Conservation (phyloP, 2,113 vertebrate genomes). For the Amphiprion percula region DNA sequence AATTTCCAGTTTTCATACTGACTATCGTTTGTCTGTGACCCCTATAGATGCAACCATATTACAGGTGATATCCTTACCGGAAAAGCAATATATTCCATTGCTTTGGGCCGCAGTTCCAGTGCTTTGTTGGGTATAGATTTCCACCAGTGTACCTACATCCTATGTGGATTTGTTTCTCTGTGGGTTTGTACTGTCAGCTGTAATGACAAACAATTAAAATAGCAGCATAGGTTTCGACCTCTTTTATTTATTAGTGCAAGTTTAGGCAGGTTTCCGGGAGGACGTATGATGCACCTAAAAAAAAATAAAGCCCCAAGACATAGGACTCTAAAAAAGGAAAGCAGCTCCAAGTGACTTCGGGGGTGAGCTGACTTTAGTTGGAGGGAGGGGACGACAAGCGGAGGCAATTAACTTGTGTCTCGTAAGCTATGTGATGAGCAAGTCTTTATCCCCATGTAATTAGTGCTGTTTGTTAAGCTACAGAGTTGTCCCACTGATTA, state of each 20-base stretch:
- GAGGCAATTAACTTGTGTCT: constrained; percentile 85
- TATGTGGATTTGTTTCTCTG: constrained; percentile 24
- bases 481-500: constrained; percentile 77
- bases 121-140: constrained; percentile 43
- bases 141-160: constrained; percentile 5
- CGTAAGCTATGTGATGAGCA: constrained; percentile 84
- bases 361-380: constrained; percentile 59
- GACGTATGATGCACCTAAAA: not conserved
- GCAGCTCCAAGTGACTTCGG: constrained; percentile 62
- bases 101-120: constrained; percentile 17
- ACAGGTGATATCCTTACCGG: constrained; percentile 54
- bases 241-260: constrained; percentile 1
- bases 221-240: not conserved
- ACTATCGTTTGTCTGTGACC: constrained; percentile 58
- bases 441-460: constrained; percentile 85
- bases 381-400: constrained; percentile 64
- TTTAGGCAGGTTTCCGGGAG: constrained; percentile 11
- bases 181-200: constrained; percentile 25
- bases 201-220: constrained; percentile 25
- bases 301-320: constrained; percentile 2
- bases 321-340: constrained; percentile 20
- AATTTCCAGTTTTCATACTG: constrained; percentile 64
- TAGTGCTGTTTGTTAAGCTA: constrained; percentile 84
- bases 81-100: constrained; percentile 31
- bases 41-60: constrained; percentile 39